These are phyloP conservation scores for Colius striatus DNA, from an alignment of 2,113 vertebrate genomes.

Conservation along the genomic window DNA sequence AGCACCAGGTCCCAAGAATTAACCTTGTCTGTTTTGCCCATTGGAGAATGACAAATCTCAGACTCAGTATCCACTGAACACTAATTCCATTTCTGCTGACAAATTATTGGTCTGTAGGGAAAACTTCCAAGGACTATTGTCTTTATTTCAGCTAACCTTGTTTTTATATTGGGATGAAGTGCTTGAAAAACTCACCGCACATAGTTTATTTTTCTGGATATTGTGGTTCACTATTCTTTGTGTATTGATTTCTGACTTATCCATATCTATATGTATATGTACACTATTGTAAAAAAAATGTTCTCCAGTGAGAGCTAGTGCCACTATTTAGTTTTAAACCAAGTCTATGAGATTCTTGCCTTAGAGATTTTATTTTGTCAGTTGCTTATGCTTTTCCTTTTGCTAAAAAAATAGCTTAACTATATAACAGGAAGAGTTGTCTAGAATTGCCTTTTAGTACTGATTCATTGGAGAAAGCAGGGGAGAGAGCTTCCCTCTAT, in stretches of 20 bases:
- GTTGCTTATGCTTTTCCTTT: conserved; percentile 32
- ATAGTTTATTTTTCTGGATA: background rate
- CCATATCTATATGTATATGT: background rate
- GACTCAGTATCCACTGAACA: background rate
- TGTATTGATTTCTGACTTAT: background rate
- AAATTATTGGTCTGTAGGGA: background rate
- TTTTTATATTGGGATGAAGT: background rate
- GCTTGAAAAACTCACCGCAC: background rate
- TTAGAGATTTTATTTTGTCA: conserved; percentile 39
- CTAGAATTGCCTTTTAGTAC: conserved; percentile 38
- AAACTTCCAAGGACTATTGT: background rate
- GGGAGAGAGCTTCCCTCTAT: background rate
- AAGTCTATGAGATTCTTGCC: conserved; percentile 7
- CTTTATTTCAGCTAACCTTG: background rate
- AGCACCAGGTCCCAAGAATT: background rate
- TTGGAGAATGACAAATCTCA: background rate
- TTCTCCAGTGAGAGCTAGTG: conserved; percentile 19
- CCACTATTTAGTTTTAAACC: conserved; percentile 21
- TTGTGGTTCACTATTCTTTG: background rate
- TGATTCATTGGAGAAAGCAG: background rate
- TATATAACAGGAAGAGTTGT: background rate
- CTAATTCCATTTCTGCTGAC: background rate
- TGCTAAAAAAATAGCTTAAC: conserved; percentile 14
- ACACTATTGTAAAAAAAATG: background rate
- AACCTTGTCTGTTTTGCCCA: conserved; percentile 9